Percentiles rank a stretch among this genome's conserved stretches.
phyloP scores from a whole-genome alignment of 1,140 invertebrate species.

The Pinna nobilis region DNA sequence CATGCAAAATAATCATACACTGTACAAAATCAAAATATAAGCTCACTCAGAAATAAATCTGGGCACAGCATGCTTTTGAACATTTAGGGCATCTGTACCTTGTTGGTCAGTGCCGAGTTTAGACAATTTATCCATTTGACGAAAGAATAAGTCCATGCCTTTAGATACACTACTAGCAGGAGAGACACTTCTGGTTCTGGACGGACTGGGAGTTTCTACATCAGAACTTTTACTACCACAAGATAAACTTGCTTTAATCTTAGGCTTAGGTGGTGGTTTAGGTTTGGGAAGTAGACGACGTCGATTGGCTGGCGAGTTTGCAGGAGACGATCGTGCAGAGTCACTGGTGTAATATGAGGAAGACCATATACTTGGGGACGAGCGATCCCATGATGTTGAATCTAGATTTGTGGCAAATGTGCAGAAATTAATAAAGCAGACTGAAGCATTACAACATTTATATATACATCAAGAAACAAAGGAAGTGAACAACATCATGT shows the following conservation, averaged over 20 bases:
- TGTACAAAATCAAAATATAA: no score
- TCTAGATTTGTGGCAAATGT: no score
- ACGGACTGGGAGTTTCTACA: not conserved
- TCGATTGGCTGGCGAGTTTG: constrained; percentile 38
- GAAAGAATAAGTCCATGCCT: constrained; percentile 64
- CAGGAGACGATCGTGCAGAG: constrained; percentile 35
- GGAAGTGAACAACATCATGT: not conserved
- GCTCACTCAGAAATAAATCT: no score
- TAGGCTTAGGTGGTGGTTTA: constrained; percentile 38
- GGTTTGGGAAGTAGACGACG: constrained; percentile 39
- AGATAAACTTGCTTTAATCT: constrained; percentile 2
- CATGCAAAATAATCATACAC: no score
- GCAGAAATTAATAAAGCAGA: constrained; percentile 8
- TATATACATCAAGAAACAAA: not conserved
- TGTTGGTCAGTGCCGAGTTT: constrained; percentile 59
- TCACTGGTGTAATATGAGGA: constrained; percentile 45
- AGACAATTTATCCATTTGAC: constrained; percentile 62
- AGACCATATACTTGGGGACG: constrained; percentile 46
- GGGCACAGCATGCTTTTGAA: no score
- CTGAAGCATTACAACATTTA: constrained; percentile 14
- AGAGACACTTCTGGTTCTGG: constrained; percentile 13
- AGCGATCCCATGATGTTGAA: constrained; percentile 44
- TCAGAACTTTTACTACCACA: constrained; percentile 2
- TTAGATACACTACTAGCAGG: constrained; percentile 47
- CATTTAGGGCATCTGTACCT: no score